Evolutionary conservation across 2,888 invertebrate genomes (phyloP), one percentile per base, ranked within the genome.

Genomic region (Idaea biselata): DNA sequence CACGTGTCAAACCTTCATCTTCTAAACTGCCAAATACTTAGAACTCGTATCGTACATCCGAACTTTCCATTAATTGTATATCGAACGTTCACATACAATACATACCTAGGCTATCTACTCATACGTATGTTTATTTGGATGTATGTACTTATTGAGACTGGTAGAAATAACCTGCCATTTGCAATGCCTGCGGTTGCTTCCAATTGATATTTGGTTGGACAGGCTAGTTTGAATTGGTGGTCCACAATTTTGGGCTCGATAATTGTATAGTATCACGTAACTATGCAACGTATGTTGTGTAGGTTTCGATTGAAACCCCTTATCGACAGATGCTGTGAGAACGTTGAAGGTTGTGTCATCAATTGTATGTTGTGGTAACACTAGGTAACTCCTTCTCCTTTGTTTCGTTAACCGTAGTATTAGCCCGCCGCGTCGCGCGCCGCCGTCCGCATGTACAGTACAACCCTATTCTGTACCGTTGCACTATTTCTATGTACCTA

Each of bases 11-110:
- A 72, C 70, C 70, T 68, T 62, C 68, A 66, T 71, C 67, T 67
- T 63, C 64, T 67, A 66, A 70, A 67, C 68, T 71, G 68, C 69
- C 71, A 68, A 68, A 67, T 67, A 65, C 68, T 69, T 65, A 63
- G 67, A 68, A 63, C 25, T 17, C 25, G 54, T 25, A 32, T 68
- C 62, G 64, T 62, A 64, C 63, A 62, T 65, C 67, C 69, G 65
- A 72, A 66, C 71, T 55, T 56, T 70, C 58, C 64, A 59, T 68
- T 70, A 68, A 68, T 71, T 71, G 66, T 44, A 66, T 71, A 69
- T 59, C 60, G 67, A 44, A 44, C 44, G 11, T 44, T 44, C 44
- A 44, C 44, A 14, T 11, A 44, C 44, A 44, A 44, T 7, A 44
- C 44, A 14, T 44, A 33, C 33, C 44, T 44, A 44, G 8, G 2